A percentile compares a stretch with the other conserved stretches of the same genome.
phyloP scores from a whole-genome alignment of 2,888 invertebrate species.

The Lacanobia wlatinum region DNA sequence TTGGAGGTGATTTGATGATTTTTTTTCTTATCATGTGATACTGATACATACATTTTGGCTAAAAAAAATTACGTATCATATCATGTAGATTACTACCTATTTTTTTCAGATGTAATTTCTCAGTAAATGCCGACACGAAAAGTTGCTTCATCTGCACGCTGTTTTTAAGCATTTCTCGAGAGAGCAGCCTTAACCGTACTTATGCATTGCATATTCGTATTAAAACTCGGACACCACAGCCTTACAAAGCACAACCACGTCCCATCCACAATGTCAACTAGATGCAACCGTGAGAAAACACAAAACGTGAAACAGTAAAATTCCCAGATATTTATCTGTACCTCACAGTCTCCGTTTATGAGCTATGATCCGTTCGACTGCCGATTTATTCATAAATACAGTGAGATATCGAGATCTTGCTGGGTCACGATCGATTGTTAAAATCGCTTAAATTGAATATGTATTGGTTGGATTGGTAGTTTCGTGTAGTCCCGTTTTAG shows the following conservation, averaged over 20 bases:
- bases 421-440: conserved; percentile 81
- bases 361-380: conserved; percentile 73
- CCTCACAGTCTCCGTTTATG: conserved; percentile 69
- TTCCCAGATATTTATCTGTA: conserved; percentile 67
- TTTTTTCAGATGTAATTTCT: too few species aligned
- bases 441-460: conserved; percentile 70
- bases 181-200: too few species aligned
- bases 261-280: conserved; percentile 57
- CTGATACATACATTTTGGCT: too few species aligned
- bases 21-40: too few species aligned
- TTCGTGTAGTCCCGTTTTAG: conserved; percentile 56
- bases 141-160: too few species aligned
- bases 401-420: conserved; percentile 79
- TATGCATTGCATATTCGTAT: too few species aligned
- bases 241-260: neutral
- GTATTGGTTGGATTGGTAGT: conserved; percentile 56
- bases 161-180: too few species aligned
- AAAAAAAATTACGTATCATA: too few species aligned
- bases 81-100: too few species aligned
- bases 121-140: too few species aligned
- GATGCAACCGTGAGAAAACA: conserved; percentile 63
- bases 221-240: too few species aligned
- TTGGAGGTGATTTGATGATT: too few species aligned
- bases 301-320: conserved; percentile 67
- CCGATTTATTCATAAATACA: conserved; percentile 81